Evolutionary conservation across 2,113 vertebrate species (phyloP), one percentile per base, ranked within the genome.

Genomic region (Octodon degus): DNA sequence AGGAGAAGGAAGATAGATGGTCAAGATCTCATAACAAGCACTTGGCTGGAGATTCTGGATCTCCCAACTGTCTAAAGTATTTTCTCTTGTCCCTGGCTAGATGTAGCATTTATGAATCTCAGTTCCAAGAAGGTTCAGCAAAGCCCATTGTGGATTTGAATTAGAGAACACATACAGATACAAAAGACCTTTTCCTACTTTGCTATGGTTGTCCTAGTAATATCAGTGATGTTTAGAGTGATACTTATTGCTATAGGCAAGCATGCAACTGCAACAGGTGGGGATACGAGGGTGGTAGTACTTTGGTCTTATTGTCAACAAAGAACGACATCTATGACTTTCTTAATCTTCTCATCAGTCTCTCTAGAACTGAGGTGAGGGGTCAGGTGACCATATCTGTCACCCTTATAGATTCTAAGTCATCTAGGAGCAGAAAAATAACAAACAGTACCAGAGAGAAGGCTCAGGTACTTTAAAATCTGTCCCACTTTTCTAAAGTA

Each of bases 151-250:
- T 32, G 17, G 40, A 62, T 55, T 43, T 58, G n/a, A 94, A 85
- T 22, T 34, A 40, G 62, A 80, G 40, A 47, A 60, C 27, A 83
- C 25, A 8, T 8, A 6, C 63, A 93, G 9, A 8, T 40, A 85
- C 2, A 40, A 37, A 95, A 94, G 84, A 85, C 81, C 37, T 2
- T 8, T n/a, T 50, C 82, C 92, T 96, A 90, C 89, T 7, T 25
- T 62, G 92, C 74, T 68, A 68, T 40, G 53, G 40, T 8, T 81
- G 90, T 20, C 94, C 58, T 58, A 62, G 62, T 87, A 24, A 70
- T 8, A 20, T 0, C 3, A 77, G 40, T 27, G 50, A 94, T 47
- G 0, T 0, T 32, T 37, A 72, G 72, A 93, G 5, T 53, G 53
- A 53, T 53, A 93, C 91, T 86, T 88, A 91, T 55, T 60, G 67